Conservation (phyloP, 2,113 vertebrate genomes). For the Boleophthalmus pectinirostris region DNA sequence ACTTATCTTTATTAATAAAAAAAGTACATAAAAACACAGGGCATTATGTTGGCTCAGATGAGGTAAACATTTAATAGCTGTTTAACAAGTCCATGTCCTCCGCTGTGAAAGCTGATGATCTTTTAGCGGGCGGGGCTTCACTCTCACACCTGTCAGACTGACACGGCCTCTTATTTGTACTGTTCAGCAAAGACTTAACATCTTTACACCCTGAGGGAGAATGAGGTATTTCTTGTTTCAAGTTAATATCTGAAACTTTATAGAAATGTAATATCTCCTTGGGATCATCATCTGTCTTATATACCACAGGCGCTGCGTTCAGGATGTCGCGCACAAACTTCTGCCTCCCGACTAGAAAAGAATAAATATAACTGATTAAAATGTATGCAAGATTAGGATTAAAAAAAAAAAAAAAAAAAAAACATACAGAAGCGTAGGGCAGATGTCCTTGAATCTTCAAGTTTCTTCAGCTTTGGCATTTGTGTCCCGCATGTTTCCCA, state of each 20-base stretch:
- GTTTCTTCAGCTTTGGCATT: constrained; percentile 74
- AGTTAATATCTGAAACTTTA: constrained; percentile 67
- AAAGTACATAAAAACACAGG: neutral
- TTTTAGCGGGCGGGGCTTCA: constrained; percentile 72
- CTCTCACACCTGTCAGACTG: constrained; percentile 58
- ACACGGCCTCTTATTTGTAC: constrained; percentile 77
- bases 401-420: neutral
- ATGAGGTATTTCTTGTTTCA: constrained; percentile 8
- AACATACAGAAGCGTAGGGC: constrained; percentile 87
- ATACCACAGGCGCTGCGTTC: constrained; percentile 51
- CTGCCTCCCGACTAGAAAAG: constrained; percentile 82
- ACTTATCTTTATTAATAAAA: constrained; percentile 2
- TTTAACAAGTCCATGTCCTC: constrained; percentile 90
- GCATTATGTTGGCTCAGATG: neutral
- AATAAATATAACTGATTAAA: neutral
- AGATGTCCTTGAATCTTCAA: constrained; percentile 75
- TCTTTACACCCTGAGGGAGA: constrained; percentile 25
- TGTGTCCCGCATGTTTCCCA: constrained; percentile 85
- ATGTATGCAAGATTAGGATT: neutral
- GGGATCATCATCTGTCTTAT: constrained; percentile 52
- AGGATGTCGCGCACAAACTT: constrained; percentile 74
- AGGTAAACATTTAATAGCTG: constrained; percentile 80
- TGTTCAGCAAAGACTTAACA: constrained; percentile 46
- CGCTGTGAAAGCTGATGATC: constrained; percentile 75
- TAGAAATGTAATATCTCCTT: constrained; percentile 84